Percentiles rank a stretch among this genome's conserved stretches.
Conservation (phyloP, 2,113 vertebrate species). For the Tragelaphus buxtoni region DNA sequence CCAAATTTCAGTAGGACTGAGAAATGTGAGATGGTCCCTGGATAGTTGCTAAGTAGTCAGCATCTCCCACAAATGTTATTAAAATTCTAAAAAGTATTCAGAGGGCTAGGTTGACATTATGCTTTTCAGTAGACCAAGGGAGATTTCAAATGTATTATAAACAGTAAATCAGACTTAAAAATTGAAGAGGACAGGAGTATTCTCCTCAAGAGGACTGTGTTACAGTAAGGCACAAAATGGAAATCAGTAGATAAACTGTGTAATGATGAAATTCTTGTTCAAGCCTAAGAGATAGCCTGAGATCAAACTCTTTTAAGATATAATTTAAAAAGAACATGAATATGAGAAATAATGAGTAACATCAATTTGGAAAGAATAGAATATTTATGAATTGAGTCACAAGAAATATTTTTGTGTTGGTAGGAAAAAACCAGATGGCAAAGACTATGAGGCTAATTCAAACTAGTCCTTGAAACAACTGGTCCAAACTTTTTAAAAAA, state of each 20-base stretch:
- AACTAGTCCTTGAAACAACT: constrained; percentile 18
- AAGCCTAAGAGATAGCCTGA: not conserved
- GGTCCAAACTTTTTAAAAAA: not conserved
- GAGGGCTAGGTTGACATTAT: not conserved
- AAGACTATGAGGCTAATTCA: constrained; percentile 4
- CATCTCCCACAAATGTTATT: not conserved
- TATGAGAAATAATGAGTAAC: not conserved
- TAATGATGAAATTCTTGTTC: not conserved
- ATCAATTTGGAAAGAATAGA: constrained; percentile 3
- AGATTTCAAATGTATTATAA: not conserved
- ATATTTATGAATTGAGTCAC: constrained; percentile 31
- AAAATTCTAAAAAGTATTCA: not conserved
- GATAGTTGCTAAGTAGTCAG: not conserved
- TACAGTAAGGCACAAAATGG: not conserved
- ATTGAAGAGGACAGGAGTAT: not conserved
- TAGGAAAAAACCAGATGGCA: constrained; percentile 17
- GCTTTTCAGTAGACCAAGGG: not conserved
- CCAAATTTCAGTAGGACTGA: not conserved
- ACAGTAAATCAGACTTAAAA: not conserved
- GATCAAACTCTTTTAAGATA: not conserved
- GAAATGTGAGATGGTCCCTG: not conserved
- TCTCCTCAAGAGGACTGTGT: not conserved
- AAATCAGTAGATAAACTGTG: not conserved
- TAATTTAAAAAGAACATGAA: not conserved
- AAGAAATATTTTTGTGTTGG: not conserved